These are phyloP conservation scores for Lanius collurio DNA, from an alignment of 2,113 vertebrate genomes.

Conservation along the genomic window DNA sequence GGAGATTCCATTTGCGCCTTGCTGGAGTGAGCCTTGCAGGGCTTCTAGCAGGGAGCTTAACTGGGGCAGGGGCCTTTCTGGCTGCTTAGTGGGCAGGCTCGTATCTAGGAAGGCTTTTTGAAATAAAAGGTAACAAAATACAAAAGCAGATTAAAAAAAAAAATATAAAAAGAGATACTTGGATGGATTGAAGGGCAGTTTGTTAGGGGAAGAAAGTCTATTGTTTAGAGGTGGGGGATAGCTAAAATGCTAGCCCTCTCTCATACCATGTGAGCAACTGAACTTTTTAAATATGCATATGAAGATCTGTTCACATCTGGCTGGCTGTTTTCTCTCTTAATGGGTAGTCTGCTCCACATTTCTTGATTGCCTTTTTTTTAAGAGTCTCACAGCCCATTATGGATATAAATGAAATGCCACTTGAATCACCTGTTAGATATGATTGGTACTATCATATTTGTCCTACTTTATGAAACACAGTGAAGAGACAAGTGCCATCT, in stretches of 20 bases:
- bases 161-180: background rate
- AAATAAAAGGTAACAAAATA: background rate
- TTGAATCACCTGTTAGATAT: background rate
- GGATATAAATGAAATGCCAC: background rate
- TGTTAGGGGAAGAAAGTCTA: background rate
- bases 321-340: background rate
- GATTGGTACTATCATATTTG: background rate
- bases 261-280: background rate
- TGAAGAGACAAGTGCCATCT: background rate
- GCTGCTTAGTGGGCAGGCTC: background rate
- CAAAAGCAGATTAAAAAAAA: background rate
- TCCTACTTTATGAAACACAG: background rate
- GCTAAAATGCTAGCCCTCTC: background rate
- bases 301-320: background rate
- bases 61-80: background rate
- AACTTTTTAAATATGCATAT: background rate
- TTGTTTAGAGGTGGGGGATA: background rate
- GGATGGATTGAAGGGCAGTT: background rate
- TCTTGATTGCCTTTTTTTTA: background rate
- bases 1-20: background rate
- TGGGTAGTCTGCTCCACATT: background rate
- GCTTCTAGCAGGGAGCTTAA: background rate
- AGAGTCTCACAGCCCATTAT: background rate
- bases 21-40: background rate
- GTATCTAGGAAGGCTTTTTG: background rate